Base-by-base conservation (phyloP, 2,888 invertebrate genomes). In the Doris montereyensis region DNA sequence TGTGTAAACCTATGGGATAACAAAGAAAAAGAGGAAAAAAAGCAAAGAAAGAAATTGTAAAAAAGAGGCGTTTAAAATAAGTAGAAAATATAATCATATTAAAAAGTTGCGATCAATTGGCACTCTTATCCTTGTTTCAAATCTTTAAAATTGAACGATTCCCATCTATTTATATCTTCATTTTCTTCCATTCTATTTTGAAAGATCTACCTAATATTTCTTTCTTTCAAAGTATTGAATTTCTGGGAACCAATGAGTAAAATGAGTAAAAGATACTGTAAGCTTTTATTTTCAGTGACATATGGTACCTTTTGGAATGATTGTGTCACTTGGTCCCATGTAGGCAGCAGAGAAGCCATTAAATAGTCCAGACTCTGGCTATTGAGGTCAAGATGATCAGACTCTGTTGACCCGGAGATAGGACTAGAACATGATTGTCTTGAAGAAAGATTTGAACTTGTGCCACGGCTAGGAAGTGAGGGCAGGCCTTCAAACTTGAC, bases 401-500 rank as follows among this genome's bases (percentile, higher is more conserved):
- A 17, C 52, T 41, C 52, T 41, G 70, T 82, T 81, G n/a, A 79
- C 77, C 76, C 82, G 82, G 13, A 81, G 82, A 30, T 68, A 10
- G 52, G 52, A 5, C 17, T 17, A 41, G 52, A 5, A 41, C 8
- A 82, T 1, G 83, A 81, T 30, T 80, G 84, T 13, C 82, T 60
- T 13, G 75, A 75, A 4, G 86, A 84, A 0, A 65, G 62, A 2
- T 81, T 74, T 17, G 85, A 84, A 68, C 81, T 84, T 68, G 82
- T 86, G 81, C 85, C 84, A 10, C 86, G 85, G 81, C 86, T 87
- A 67, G 88, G 86, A 65, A 87, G 77, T 0, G 88, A 87, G 2
- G 87, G 87, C 73, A 87, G 82, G 13, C 88, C 89, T 67, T 86
- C 86, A 85, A 89, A 89, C 81, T 85, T 85, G 26, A 89, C 89